Base-by-base conservation (phyloP, 1,140 invertebrate genomes). In the Drosophila kohkoa region DNA sequence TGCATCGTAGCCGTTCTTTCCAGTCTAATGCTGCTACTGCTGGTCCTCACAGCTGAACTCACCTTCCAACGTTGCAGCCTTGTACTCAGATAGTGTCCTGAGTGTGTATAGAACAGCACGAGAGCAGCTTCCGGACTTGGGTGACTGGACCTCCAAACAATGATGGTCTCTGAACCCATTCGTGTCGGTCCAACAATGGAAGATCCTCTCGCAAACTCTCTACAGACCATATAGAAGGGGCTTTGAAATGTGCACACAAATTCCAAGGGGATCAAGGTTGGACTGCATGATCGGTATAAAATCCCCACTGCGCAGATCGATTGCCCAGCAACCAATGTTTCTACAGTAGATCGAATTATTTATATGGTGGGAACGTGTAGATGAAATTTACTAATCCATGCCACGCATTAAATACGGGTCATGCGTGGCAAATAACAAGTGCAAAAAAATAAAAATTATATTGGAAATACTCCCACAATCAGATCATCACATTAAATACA, bases 131-230 rank as follows among this genome's bases (percentile, higher is more conserved):
- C 45, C 60, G 64, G 6, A 70, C 71, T 1, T 57, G 11, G 51
- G 59, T 62, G n/a, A 43, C 52, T n/a, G 73, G 73, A 10, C 59
- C 51, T 20, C 35, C 91, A 15, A 94, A 94, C 63, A 77, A 67
- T 3, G 91, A 94, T 74, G 93, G 93, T 76, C 88, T 82, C n/a
- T 93, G 20, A 20, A 20, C 2, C 1, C 20, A 93, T 69, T 94
- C 93, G 93, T 94, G 93, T 45, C 13, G 45, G 11, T 55, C 68
- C 5, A 32, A n/a, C 8, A 46, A 67, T 15, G 60, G 63, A 5
- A 16, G 20, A 20, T 5, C 2, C 13, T 64, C 58, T 5, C 0
- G 30, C 30, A 62, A 75, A 11, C 49, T 75, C n/a, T 59, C 59
- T 45, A 62, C 63, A 1, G 66, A 75, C 20, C 46, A 66, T 30